These are phyloP conservation scores for Alcis repandata DNA, from an alignment of 2,888 invertebrate species.

Conservation along the genomic window DNA sequence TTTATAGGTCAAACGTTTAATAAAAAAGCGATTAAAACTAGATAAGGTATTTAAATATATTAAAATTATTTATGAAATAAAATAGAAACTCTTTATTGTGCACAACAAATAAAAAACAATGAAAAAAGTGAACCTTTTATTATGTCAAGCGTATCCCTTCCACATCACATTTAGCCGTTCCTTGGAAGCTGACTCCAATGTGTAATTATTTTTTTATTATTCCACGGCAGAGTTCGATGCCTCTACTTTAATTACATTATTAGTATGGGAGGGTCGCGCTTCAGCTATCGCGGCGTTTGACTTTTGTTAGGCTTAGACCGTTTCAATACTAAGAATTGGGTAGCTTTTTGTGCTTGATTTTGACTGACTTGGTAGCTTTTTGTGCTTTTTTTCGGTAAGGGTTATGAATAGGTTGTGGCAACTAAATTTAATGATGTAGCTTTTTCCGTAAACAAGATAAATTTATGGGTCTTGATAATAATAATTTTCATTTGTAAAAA, in stretches of 20 bases:
- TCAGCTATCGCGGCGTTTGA: slow-evolving; percentile 61
- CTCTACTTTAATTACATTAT: slow-evolving; percentile 75
- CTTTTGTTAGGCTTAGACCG: slow-evolving; percentile 20
- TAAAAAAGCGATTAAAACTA: no score
- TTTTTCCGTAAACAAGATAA: no score
- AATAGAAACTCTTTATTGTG: no score
- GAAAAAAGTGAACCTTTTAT: background rate
- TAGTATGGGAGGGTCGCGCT: slow-evolving; percentile 73
- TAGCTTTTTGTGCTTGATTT: background rate
- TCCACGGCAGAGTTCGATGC: slow-evolving; percentile 71
- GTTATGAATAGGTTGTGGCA: no score
- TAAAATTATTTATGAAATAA: no score
- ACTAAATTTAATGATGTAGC: no score
- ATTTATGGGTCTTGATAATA: no score
- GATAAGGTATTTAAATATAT: no score
- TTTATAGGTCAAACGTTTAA: no score
- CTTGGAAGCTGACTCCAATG: slow-evolving; percentile 63
- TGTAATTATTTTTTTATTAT: slow-evolving; percentile 80
- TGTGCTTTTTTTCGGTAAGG: no score
- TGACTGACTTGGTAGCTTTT: background rate
- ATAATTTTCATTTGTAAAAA: no score
- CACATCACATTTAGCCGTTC: slow-evolving; percentile 61
- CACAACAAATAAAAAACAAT: background rate
- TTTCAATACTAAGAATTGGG: background rate
- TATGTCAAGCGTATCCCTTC: slow-evolving; percentile 49